phyloP scores from a whole-genome alignment of 1,140 invertebrate genomes.

The Musca domestica region DNA sequence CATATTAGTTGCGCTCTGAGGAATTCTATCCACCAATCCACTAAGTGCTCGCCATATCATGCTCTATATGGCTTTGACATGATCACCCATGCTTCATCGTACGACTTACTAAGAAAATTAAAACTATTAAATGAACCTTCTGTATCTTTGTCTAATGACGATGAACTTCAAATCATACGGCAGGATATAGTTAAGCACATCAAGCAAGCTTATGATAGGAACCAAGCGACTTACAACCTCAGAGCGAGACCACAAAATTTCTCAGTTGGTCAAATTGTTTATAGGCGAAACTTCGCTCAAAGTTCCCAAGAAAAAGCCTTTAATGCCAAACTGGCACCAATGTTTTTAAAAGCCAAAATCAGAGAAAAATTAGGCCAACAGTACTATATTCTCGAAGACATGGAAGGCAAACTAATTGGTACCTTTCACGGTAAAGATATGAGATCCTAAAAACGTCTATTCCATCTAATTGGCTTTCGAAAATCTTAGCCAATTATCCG shows the following conservation, averaged over 20 bases:
- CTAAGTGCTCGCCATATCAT: background rate
- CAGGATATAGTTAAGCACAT: background rate
- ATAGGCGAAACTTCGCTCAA: background rate
- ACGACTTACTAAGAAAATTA: no score
- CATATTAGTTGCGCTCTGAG: background rate
- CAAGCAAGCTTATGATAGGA: background rate
- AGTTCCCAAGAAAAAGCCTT: background rate
- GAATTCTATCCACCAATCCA: background rate
- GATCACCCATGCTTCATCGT: no score
- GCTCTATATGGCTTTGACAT: conserved; percentile 24
- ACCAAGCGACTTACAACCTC: background rate
- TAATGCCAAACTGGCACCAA: background rate
- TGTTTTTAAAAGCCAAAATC: background rate
- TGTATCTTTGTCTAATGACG: background rate
- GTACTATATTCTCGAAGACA: background rate
- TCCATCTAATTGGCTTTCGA: no score
- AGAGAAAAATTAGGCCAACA: background rate
- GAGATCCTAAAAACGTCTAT: no score
- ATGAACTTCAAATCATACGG: background rate
- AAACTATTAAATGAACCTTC: no score
- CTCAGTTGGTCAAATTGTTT: background rate
- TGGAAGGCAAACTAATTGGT: background rate
- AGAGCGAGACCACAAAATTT: background rate
- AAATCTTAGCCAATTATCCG: no score
- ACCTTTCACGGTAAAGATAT: no score